Base-by-base conservation (phyloP, 2,113 vertebrate species). In the Silurus glanis region DNA sequence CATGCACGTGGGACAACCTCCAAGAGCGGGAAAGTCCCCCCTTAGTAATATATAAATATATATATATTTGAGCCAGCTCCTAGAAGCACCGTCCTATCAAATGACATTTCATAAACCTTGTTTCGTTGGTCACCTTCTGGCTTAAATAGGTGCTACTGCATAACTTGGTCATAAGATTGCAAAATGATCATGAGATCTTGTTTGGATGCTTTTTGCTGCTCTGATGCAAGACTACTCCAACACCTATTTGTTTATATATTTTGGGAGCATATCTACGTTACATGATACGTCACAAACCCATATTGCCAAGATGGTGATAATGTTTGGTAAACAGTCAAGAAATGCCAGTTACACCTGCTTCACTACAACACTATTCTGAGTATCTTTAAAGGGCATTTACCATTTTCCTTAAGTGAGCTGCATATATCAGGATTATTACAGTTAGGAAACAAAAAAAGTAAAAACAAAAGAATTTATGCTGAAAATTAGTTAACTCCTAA, bases 1-100 rank as follows among this genome's bases (percentile, higher is more conserved):
- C 74, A 82, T 28, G 74, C 88, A 88, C 55, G 19, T 84, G 87
- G 74, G 64, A 85, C 66, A 75, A 79, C 67, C 28, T 88, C 66
- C 59, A 66, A 76, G 71, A 51, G 47, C 8, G 74, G 72, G 84
- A 87, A 89, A 86, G 16, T 80, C 61, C 88, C 90, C 12, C 67
- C 17, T 66, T 19, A 80, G 37, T 78, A 28, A 58, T 37, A 37
- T 37, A 37, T 37, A 37, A 37, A 37, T 37, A 84, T 56, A 72
- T 21, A 25, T 6, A 61, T 69, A 47, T 53, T 47, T 16, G 69
- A 21, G 64, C 56, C 62, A 45, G 21, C 14, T 80, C 55, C 76
- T 59, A 64, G 21, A 81, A 76, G 23, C 58, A 80, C 13, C 17
- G 6, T 49, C 6, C 23, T 6, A 23, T 80, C 2, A 8, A 64